A percentile compares a stretch with the other conserved stretches of the same genome.
These are phyloP conservation scores for Drosophila buzzatii DNA, from an alignment of 2,888 invertebrate genomes.

Conservation along the genomic window DNA sequence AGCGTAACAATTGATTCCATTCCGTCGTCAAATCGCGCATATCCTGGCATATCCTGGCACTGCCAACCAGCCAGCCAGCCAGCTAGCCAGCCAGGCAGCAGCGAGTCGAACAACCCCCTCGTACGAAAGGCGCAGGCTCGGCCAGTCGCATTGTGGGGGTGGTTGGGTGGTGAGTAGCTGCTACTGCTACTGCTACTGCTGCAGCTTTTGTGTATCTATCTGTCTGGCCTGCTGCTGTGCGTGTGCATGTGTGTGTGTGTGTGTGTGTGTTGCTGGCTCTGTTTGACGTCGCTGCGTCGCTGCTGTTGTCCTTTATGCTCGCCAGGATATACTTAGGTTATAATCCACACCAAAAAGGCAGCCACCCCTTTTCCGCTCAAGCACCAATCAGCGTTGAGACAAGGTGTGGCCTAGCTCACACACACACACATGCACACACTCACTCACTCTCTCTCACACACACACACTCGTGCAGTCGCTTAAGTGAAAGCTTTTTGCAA, in stretches of 20 bases:
- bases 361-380: slow-evolving; percentile 82
- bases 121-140: slow-evolving; percentile 52
- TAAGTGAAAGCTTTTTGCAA: slow-evolving; percentile 43
- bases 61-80: slow-evolving; percentile 56
- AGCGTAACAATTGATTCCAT: slow-evolving; percentile 85
- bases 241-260: slow-evolving; percentile 10
- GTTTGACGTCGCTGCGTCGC: slow-evolving; percentile 48
- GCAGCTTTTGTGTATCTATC: slow-evolving; percentile 60
- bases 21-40: slow-evolving; percentile 85
- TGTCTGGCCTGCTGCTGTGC: slow-evolving; percentile 46
- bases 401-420: slow-evolving; percentile 81
- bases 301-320: slow-evolving; percentile 64
- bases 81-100: slow-evolving; percentile 57
- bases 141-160: slow-evolving; percentile 40
- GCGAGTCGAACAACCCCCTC: slow-evolving; percentile 49
- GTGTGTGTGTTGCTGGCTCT: slow-evolving; percentile 58
- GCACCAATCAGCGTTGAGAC: slow-evolving; percentile 84
- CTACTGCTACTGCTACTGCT: slow-evolving; percentile 1
- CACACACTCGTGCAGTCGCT: slow-evolving; percentile 8
- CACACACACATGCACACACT: slow-evolving; percentile 27
- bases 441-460: slow-evolving; percentile 14
- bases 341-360: slow-evolving; percentile 78
- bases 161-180: slow-evolving; percentile 42
- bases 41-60: slow-evolving; percentile 77
- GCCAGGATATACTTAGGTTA: slow-evolving; percentile 78